Base-by-base conservation (phyloP, 2,888 invertebrate genomes). In the Perizoma affinitatum region DNA sequence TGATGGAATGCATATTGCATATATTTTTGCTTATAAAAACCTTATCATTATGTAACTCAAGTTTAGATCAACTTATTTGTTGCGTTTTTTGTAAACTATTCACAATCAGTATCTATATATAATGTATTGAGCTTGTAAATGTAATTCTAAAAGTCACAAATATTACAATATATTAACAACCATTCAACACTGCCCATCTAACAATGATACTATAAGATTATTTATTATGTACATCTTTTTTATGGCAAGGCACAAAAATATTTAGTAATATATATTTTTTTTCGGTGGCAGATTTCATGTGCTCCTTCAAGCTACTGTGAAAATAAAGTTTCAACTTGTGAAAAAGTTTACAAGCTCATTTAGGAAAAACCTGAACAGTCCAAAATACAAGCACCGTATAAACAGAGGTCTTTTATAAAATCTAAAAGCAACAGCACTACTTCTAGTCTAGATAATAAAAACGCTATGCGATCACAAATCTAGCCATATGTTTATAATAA, bases 391-490 rank as follows among this genome's bases (percentile, higher is more conserved):
- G 66, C 69, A 64, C 66, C 66, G 51, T 66, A 58, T 50, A 53
- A 56, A 58, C 52, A 62, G 52, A 59, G 45, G 55, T 55, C 43
- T 54, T 48, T 54, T 54, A 33, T 48, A 52, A 53, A 54, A 56
- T 59, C 58, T 58, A 64, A 55, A 65, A 68, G 65, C 65, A 58
- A 65, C 61, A 52, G 44, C 54, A 58, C 60, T 67, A 69, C 40
- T 52, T 54, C 65, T 66, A 66, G 22, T 22, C 22, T 38, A 49
- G 61, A 58, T 67, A 66, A 68, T 65, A 67, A 64, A 68, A 66
- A 68, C 90, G 88, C 88, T 88, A 87, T 82, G 90, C 89, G 86
- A 90, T 89, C 89, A 88, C 89, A 87, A 87, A 84, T 80, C 86
- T 87, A 89, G 80, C 86, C 82, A 84, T 80, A 83, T 69, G 78